Base-by-base conservation (phyloP, 2,888 invertebrate genomes). In the Creontiades dilutus region DNA sequence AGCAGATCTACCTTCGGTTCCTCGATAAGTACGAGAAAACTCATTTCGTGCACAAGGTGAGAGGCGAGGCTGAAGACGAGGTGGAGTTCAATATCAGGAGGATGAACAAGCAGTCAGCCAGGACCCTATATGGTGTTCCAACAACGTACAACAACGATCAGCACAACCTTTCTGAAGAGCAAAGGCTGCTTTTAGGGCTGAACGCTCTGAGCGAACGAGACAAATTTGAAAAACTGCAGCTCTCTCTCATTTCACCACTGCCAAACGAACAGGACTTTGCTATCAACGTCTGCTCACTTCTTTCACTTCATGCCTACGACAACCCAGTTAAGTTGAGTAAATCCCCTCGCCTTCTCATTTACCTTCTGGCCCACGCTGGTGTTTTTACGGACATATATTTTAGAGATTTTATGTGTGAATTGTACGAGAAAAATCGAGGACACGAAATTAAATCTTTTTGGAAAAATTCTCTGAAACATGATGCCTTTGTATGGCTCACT, bases 191-290 rank as follows among this genome's bases (percentile, higher is more conserved):
- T 7, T 68, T 82, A 9, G 89, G 89, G 16, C 89, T 89, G 2
- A 57, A 89, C 19, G 82, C 82, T 0, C 52, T 89, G 19, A 81
- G 82, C 23, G 95, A 92, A 16, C 93, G 94, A 88, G 96, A 96
- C 0, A 97, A 97, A 92, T 97, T 97, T 93, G 97, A 97, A 92
- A 96, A 98, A 91, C 94, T 99, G 90, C 95, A 97, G 16, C 94
- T 98, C 87, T 98, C 99, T 0, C 95, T 99, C 61, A 94, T 98
- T 86, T 98, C 98, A n/a, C 99, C 99, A 0, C 95, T 99, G 93
- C 99, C 99, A 9, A 99, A 99, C 93, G 99, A 99, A 93, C 98
- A 99, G 93, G 99, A 99, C 94, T 98, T 99, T 93, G 99, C 99
- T 47, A 96, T 99, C 92, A 99, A 99, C 93, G 98, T 99, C 19